Evolutionary conservation across 2,797 vertebrate genomes (phyloP), one percentile per base, ranked within the genome.

Genomic region (Neosilurus hyrtlii): DNA sequence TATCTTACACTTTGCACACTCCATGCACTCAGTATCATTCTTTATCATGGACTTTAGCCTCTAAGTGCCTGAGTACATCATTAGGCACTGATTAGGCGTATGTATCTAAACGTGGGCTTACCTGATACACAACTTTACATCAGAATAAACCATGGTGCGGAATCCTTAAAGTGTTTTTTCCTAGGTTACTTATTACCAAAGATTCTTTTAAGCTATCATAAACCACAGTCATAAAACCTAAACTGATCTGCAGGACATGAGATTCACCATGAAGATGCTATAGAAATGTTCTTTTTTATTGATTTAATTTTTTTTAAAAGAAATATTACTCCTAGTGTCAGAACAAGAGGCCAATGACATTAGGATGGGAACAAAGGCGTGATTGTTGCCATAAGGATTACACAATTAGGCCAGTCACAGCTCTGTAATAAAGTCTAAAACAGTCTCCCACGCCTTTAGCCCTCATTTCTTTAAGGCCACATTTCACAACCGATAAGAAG

Each of bases 401-500:
- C 82, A 83, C 67, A 83, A 24, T 74, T 80, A 80, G 62, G 7
- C 24, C 61, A 49, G 62, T 35, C 18, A 43, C 30, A 30, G 16
- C 61, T 37, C 68, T 74, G 82, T 74, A 66, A 15, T 49, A 66
- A 71, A 14, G 77, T 73, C 51, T 57, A 26, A 65, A 80, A 12
- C 54, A 1, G 14, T 67, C 62, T 80, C 83, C 78, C 82, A 84
- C 61, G 78, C 49, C 68, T 75, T 80, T 74, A 30, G 57, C 61
- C 61, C 35, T 26, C 24, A 73, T 73, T 79, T 83, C 51, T 62
- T 9, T 4, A 20, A 63, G 16, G 82, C 82, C 63, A 20, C 11
- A 30, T 84, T 84, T 80, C 83, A 80, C 83, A 84, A 84, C 61
- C 30, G 49, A 62, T 12, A 57, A 51, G 49, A 43, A 84, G 83